Evolutionary conservation across 2,888 invertebrate species (phyloP), one percentile per base, ranked within the genome.

Genomic region (Plemyria rubiginata): DNA sequence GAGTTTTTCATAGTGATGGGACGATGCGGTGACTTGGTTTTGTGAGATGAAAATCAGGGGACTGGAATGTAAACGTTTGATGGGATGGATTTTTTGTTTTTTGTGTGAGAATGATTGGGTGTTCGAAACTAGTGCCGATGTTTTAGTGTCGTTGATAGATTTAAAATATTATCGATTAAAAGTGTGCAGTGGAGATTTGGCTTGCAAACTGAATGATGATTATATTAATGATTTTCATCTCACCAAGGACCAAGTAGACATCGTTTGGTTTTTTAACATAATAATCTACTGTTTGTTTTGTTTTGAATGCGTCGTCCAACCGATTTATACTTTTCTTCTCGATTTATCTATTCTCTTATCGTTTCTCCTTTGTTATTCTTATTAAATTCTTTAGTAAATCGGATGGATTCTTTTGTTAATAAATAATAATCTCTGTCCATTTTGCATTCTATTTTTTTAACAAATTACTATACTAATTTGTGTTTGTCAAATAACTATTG

Each of bases 371-470:
- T 38, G 7, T 38, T 8, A 46, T 22, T 22, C 22, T 22, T 22
- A 32, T 36, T 36, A 6, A 12, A 11, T 22, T 43, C 11, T 36
- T 38, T 41, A 12, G 53, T 38, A 36, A 46, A 84, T 86, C 80
- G 86, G 83, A 75, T 86, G 87, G 86, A 87, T 80, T 80, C 79
- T 78, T 61, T 65, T 70, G 75, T 82, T 50, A 78, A 76, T 84
- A 85, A 87, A 79, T 70, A 54, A 45, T 45, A 16, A 50, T 13
- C 29, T 56, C 3, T 16, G 9, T 45, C 11, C 16, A 16, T 45
- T 16, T 45, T 45, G 9, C 32, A 32, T 5, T n/a, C 1, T n/a
- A n/a, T 13, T 43, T 16, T 45, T 45, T 45, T n/a, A 52, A 41
- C 52, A 41, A 29, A 28, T 15, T 32, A 15, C 22, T 13, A 12